Base-by-base conservation (phyloP, 2,113 vertebrate species). In the Rhineura floridana region DNA sequence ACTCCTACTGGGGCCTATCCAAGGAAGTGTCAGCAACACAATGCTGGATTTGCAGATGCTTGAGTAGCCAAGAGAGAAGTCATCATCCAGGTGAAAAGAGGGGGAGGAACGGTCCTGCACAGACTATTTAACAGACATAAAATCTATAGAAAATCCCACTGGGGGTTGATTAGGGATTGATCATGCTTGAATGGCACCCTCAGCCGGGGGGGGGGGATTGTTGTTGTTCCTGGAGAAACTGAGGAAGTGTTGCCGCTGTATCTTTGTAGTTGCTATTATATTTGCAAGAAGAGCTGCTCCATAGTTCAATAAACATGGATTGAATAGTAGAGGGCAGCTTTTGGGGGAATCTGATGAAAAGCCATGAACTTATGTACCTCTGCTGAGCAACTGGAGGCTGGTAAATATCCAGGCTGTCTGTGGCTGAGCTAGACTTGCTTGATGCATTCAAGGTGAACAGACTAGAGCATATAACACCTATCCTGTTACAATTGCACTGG, bases 331-430 rank as follows among this genome's bases (percentile, higher is more conserved):
- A 84, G 4, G 90, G 88, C n/a, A 0, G 87, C 81, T 93, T 92
- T 89, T 85, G 86, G 84, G 92, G 89, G 72, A 91, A 82, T 92
- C 90, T 88, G 90, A 92, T 92, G 89, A 73, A 87, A 93, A 93
- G 91, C 92, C 88, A 91, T 93, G 93, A 94, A 89, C 91, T 92
- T 95, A 95, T 94, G 0, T 91, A 86, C 91, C 90, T 94, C 93
- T 92, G 28, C 39, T 91, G 94, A 93, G 94, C 89, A 39, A 87
- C 0, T 0, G 62, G 30, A 87, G 92, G 90, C 6, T 95, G 95
- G 94, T 90, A 0, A 39, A 83, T 91, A 92, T 92, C 92, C 95
- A 95, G 91, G 2, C 0, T 6, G 0, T 4, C 87, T 85, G 87
- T 23, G 81, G 86, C 63, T 80, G 85, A 65, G 87, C 62, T 67